These are phyloP conservation scores for Drosophila sturtevanti DNA, from an alignment of 1,140 invertebrate species.

Conservation along the genomic window DNA sequence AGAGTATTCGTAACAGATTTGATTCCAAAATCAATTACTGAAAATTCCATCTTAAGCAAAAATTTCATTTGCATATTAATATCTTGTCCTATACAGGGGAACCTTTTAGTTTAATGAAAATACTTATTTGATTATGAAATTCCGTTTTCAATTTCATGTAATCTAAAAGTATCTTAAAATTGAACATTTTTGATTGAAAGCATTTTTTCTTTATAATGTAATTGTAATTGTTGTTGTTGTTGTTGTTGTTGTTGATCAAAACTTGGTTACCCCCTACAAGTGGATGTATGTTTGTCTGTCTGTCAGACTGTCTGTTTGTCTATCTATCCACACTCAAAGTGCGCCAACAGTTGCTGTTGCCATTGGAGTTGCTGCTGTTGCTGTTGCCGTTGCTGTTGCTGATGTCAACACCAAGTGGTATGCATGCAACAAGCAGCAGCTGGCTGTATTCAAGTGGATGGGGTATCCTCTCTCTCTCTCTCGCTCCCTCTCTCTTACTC, in stretches of 20 bases:
- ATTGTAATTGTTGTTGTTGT: not conserved
- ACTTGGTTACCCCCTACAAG: slow-evolving; percentile 8
- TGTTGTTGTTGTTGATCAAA: slow-evolving; percentile 4
- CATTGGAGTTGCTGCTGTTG: slow-evolving; percentile 37
- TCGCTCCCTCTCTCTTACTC: not conserved
- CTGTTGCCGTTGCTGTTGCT: slow-evolving; percentile 37
- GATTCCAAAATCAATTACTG: no score
- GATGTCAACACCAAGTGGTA: slow-evolving; percentile 76
- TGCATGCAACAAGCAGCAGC: slow-evolving; percentile 66
- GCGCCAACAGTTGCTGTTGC: slow-evolving; percentile 70
- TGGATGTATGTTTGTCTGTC: slow-evolving; percentile 28
- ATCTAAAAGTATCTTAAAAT: slow-evolving; percentile 1
- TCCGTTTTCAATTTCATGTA: not conserved
- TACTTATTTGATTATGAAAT: slow-evolving; percentile 3
- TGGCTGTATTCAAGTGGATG: not conserved
- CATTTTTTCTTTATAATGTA: not conserved
- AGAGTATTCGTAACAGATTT: no score
- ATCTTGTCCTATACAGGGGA: not conserved
- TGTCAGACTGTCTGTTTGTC: slow-evolving; percentile 38
- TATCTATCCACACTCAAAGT: slow-evolving; percentile 62
- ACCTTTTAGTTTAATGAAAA: slow-evolving; percentile 1
- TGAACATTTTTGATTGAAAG: slow-evolving; percentile 8
- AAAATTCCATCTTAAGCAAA: not conserved
- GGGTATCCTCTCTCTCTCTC: not conserved
- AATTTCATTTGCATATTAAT: not conserved